Base-by-base conservation (phyloP, 1,140 invertebrate genomes). In the Sweltsa coloradensis region DNA sequence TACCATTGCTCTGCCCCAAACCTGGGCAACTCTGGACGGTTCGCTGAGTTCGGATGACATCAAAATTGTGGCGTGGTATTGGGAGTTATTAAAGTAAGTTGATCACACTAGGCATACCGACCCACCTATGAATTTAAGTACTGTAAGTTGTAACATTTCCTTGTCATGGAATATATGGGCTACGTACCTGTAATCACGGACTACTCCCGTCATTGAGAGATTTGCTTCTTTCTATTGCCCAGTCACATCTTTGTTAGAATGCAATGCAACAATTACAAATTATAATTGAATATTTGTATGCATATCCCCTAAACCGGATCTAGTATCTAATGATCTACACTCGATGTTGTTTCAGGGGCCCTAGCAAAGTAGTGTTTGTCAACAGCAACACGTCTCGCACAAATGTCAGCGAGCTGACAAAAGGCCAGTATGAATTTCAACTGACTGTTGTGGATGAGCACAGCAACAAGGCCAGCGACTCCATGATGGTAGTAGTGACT, bases 361-460 rank as follows among this genome's bases (percentile, higher is more conserved):
- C 79, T 11, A 74, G 60, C 43, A 66, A 62, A 45, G 69, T 70
- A 3, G 60, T 57, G 51, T 65, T 73, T 23, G 56, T 49, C 22
- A 40, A 61, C 34, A 54, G 47, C 3, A 79, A 79, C 60, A 61
- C 73, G 70, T 73, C 74, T 19, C 55, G 74, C 24, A 82, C 81
- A 13, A 89, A 89, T 63, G 81, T 84, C 2, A 85, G 82, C 14
- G 73, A 74, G 6, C 68, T 96, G 11, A 89, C 85, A 0, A 83
- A 88, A 57, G 91, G 91, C 6, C 71, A 79, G 44, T 96, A 95
- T 59, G 65, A 75, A 43, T 89, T 95, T 60, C 78, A 82, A 57
- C 64, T 97, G 34, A 87, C 79, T 13, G 87, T 95, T 1, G 75
- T 79, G 13, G 90, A 96, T 65, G 82, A 85, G 53, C 83, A 81